Evolutionary conservation across 2,797 vertebrate species (phyloP).

Genomic region (Spatula versicolor): DNA sequence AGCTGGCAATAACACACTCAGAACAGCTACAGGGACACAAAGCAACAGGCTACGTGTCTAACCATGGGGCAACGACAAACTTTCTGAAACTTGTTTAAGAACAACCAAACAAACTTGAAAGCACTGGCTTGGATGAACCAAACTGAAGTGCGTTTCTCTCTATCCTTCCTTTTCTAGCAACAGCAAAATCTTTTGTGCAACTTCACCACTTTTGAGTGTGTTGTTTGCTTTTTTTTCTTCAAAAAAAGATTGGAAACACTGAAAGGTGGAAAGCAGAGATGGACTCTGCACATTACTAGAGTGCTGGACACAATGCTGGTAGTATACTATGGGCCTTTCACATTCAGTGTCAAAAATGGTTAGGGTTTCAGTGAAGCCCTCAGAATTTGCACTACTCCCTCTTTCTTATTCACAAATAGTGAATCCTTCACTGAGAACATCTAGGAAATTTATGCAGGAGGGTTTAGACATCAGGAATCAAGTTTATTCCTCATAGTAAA

Average conservation of each 20-base stretch:
- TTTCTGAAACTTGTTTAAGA: background rate
- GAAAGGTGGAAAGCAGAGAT: background rate
- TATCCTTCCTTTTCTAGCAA: background rate
- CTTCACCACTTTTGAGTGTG: background rate
- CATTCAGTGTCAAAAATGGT: background rate
- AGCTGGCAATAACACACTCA: background rate
- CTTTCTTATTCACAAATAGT: background rate
- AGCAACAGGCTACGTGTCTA: background rate
- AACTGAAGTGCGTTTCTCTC: background rate
- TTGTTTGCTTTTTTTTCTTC: background rate
- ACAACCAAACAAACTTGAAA: background rate
- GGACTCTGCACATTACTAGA: background rate
- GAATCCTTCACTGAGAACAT: background rate
- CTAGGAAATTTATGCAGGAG: background rate
- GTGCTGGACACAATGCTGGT: background rate
- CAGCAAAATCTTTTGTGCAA: background rate
- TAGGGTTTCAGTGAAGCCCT: background rate
- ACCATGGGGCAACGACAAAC: background rate
- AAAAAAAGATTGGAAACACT: background rate
- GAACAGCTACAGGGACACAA: background rate
- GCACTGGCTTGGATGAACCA: background rate
- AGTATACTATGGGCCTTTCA: accelerated
- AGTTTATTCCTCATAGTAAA: background rate
- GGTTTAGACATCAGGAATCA: background rate
- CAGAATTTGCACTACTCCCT: background rate